phyloP scores from a whole-genome alignment of 2,113 vertebrate genomes.

The Oenanthe melanoleuca region DNA sequence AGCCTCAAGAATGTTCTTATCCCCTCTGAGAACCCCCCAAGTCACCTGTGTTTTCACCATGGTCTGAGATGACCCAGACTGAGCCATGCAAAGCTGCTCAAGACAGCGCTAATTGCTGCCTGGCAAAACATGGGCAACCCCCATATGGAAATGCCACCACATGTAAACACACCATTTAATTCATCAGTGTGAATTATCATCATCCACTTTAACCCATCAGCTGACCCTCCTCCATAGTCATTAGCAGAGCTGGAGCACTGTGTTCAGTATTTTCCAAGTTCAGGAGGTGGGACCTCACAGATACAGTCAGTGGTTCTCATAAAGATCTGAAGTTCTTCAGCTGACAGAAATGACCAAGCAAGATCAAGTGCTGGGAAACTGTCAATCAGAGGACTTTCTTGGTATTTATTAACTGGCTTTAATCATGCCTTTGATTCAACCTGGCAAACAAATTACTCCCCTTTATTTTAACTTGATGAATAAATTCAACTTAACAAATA shows the following conservation, averaged over 20 bases:
- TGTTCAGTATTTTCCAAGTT: background rate
- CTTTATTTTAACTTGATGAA: background rate
- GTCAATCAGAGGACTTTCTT: background rate
- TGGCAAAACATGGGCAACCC: background rate
- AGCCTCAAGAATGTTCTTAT: background rate
- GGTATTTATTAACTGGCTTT: background rate
- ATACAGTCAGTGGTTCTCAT: background rate
- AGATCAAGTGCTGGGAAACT: background rate
- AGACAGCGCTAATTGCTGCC: background rate
- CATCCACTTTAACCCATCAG: background rate
- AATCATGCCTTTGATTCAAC: background rate
- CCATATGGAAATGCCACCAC: background rate
- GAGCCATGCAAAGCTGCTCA: background rate
- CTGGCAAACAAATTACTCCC: background rate
- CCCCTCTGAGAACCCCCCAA: rapidly evolving
- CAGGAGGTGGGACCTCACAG: background rate
- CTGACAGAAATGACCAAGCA: background rate
- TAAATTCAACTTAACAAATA: background rate
- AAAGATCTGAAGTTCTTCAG: background rate
- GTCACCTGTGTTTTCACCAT: background rate
- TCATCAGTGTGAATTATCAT: background rate
- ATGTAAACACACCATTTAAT: background rate
- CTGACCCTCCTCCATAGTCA: background rate
- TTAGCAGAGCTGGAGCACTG: background rate
- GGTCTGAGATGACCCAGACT: background rate